These are phyloP conservation scores for Nycticebus coucang DNA, from an alignment of 2,113 vertebrate genomes.

Conservation along the genomic window DNA sequence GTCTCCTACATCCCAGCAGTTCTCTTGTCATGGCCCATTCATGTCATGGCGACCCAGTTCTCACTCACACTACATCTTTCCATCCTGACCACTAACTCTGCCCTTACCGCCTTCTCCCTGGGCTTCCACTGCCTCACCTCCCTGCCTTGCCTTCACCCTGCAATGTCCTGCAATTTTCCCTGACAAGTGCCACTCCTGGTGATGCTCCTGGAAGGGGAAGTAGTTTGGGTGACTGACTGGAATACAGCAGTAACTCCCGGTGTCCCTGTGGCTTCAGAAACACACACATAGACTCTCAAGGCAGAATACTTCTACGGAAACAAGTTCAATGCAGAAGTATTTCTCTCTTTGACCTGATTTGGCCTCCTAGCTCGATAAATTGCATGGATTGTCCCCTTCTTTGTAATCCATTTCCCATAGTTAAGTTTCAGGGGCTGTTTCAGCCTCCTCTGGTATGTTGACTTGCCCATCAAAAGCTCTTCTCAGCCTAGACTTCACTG, in stretches of 20 bases:
- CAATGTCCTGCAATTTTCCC: neutral
- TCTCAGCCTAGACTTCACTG: neutral
- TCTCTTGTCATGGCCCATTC: neutral
- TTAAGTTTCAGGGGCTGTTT: neutral
- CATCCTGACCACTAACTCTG: neutral
- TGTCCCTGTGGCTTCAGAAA: no score
- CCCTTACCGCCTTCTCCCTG: neutral
- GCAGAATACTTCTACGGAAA: neutral
- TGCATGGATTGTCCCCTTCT: neutral
- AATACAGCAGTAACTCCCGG: neutral
- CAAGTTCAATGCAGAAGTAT: neutral
- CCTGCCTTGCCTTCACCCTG: neutral
- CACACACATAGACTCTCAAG: neutral
- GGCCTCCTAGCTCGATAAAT: neutral
- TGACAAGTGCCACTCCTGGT: neutral
- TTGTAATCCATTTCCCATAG: neutral
- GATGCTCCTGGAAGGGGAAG: neutral
- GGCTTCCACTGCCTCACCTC: neutral
- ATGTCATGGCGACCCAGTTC: neutral
- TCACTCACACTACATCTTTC: neutral
- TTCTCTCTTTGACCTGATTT: neutral
- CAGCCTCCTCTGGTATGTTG: neutral
- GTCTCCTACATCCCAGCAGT: neutral
- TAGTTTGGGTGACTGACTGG: neutral
- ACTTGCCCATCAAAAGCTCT: neutral